phyloP scores from a whole-genome alignment of 92 coral and sea anemone species.

The Muricea muricata region DNA sequence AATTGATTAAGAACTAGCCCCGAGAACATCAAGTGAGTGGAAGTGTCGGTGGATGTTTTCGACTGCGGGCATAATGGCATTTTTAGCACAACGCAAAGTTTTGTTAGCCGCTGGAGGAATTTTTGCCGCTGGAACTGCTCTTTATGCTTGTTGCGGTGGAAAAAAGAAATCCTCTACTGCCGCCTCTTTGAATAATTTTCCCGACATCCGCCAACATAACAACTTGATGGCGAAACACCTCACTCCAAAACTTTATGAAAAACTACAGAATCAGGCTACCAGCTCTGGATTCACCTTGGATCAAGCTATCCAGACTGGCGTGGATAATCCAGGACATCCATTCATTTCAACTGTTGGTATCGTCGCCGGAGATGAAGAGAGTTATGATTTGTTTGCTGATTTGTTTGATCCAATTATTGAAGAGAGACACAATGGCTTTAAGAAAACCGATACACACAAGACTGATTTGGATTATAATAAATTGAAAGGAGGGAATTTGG shows the following conservation, averaged over 20 bases:
- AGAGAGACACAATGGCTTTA: constrained; percentile 90
- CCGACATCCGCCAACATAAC: constrained; percentile 88
- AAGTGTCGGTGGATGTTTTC: constrained; percentile 13
- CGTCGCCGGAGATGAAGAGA: constrained; percentile 95
- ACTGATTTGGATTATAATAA: constrained; percentile 83
- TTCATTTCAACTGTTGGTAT: constrained; percentile 89
- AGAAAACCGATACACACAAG: constrained; percentile 77
- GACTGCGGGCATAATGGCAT: constrained; percentile 33
- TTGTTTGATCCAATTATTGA: constrained; percentile 93
- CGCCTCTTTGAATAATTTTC: constrained; percentile 85
- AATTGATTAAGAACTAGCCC: not conserved
- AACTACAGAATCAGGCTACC: constrained; percentile 78
- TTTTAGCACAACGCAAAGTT: constrained; percentile 53
- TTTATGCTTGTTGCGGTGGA: not conserved
- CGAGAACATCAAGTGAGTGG: not conserved
- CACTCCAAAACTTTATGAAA: constrained; percentile 84
- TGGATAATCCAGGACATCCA: constrained; percentile 97
- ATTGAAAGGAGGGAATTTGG: constrained; percentile 86
- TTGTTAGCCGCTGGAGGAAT: constrained; percentile 56
- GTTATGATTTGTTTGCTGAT: constrained; percentile 79
- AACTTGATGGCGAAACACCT: constrained; percentile 94
- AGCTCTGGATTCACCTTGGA: constrained; percentile 83
- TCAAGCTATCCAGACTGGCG: constrained; percentile 92
- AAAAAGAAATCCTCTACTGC: not conserved
- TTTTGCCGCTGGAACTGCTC: constrained; percentile 35